phyloP scores from a whole-genome alignment of 64 coral and sea anemone genomes.

The Porites australiensis region DNA sequence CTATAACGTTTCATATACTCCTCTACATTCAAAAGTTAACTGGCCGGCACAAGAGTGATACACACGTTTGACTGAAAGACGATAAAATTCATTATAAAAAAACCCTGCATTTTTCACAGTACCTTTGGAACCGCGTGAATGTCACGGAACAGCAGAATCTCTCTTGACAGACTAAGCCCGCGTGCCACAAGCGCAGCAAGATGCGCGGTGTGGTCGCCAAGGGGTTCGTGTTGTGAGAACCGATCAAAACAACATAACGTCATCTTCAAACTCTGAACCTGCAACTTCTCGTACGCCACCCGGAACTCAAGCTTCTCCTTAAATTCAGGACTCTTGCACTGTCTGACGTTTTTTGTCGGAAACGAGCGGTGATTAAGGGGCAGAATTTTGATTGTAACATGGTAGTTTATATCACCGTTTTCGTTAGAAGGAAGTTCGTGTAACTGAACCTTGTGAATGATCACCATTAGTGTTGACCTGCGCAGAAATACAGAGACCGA shows the following conservation, averaged over 20 bases:
- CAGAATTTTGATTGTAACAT: constrained; percentile 54
- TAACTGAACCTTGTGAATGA: constrained; percentile 12
- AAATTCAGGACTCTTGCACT: constrained; percentile 21
- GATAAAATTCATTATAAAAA: not conserved
- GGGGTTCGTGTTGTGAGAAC: constrained; percentile 67
- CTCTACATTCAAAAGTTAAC: no score
- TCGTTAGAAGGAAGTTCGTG: not conserved
- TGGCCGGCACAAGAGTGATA: no score
- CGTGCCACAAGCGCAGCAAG: constrained; percentile 49
- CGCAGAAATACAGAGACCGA: not conserved
- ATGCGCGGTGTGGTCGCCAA: constrained; percentile 54
- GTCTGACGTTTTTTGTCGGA: constrained; percentile 40
- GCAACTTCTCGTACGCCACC: constrained; percentile 29
- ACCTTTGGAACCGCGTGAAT: constrained; percentile 58
- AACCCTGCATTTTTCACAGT: not conserved
- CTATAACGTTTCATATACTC: no score
- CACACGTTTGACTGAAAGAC: no score
- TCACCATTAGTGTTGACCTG: constrained; percentile 21
- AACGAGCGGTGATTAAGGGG: constrained; percentile 65
- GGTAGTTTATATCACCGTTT: constrained; percentile 24
- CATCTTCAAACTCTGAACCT: constrained; percentile 53
- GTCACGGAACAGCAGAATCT: constrained; percentile 34
- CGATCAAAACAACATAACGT: constrained; percentile 71
- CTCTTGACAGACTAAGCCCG: constrained; percentile 62
- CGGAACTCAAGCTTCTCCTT: constrained; percentile 64